Base-by-base conservation (phyloP, 2,888 invertebrate genomes). In the Oxytorus armatus region DNA sequence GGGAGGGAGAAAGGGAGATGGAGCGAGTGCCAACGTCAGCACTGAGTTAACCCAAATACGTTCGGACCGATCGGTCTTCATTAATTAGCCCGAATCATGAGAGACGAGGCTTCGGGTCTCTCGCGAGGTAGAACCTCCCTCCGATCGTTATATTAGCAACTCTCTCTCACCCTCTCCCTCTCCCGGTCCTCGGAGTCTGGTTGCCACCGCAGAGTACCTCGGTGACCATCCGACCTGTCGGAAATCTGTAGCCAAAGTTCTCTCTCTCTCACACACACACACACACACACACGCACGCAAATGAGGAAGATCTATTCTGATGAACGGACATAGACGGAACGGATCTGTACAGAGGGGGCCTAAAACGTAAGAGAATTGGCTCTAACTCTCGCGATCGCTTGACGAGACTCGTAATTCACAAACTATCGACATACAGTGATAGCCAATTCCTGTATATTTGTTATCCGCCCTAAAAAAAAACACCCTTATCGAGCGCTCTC, bases 61-160 rank as follows among this genome's bases (percentile, higher is more conserved):
- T 69, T 85, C 87, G 86, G 84, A 88, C 87, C 90, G 89, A 90
- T 89, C 89, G 88, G 88, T 89, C 87, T 86, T 87, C 87, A 89
- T 89, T 90, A 89, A 90, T 90, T 90, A 90, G 88, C 86, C 39
- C 86, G 85, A 85, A 86, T 76, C 61, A 65, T 23, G 47, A n/a
- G 59, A 49, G 61, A 36, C n/a, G 29, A 29, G 29, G 33, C 39
- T 14, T 47, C 29, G 25, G 21, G 33, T 29, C 44, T 14, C 36
- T 14, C n/a, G 11, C 36, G 61, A 39, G 29, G 21, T 21, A 39
- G 61, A 59, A 8, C 23, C 25, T 39, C 23, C 53, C 11, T 18
- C 18, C 57, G 29, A 47, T 18, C 29, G 63, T 29, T 4, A 63
- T 63, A 47, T 44, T 7, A 63, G 25, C 14, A 11, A 11, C 36